A percentile compares a stretch with the other conserved stretches of the same genome.
phyloP scores from a whole-genome alignment of 2,888 invertebrate species.

The Drosophila flavopinicola region DNA sequence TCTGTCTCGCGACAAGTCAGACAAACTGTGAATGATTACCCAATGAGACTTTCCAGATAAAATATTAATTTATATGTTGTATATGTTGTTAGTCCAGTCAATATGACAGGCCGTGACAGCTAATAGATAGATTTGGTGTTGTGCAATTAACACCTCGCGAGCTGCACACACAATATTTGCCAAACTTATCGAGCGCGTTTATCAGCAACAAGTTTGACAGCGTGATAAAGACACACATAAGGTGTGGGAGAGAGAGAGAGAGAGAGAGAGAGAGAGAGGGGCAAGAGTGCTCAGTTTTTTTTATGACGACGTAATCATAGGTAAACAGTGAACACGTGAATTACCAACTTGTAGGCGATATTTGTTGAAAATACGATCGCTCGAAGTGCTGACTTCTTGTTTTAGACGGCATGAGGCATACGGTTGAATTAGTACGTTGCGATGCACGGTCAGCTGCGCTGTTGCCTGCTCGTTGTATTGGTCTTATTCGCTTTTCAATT shows the following conservation, averaged over 20 bases:
- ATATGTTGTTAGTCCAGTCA: not conserved
- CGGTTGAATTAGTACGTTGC: constrained; percentile 33
- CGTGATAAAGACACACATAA: not conserved
- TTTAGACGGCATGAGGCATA: not conserved
- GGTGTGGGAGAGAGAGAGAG: not conserved
- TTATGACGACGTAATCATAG: constrained; percentile 46
- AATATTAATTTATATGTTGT: constrained; percentile 20
- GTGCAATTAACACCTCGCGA: constrained; percentile 70
- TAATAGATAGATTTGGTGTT: constrained; percentile 61
- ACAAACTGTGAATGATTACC: constrained; percentile 4
- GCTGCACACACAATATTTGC: constrained; percentile 67
- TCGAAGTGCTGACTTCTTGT: constrained; percentile 16
- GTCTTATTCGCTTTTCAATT: constrained; percentile 34
- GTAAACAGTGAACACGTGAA: constrained; percentile 31
- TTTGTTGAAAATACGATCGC: constrained; percentile 16
- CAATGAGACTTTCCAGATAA: constrained; percentile 10
- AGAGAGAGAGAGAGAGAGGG: constrained; percentile 5
- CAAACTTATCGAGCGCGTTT: constrained; percentile 61
- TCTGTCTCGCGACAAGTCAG: too few relatives aligned
- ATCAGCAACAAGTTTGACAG: constrained; percentile 61
- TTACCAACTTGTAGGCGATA: constrained; percentile 14
- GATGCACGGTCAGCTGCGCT: constrained; percentile 39
- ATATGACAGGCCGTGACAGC: constrained; percentile 40
- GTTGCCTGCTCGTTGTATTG: constrained; percentile 26
- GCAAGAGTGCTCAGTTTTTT: constrained; percentile 17